phyloP scores from a whole-genome alignment of 2,113 vertebrate genomes.

The Hipposideros armiger region DNA sequence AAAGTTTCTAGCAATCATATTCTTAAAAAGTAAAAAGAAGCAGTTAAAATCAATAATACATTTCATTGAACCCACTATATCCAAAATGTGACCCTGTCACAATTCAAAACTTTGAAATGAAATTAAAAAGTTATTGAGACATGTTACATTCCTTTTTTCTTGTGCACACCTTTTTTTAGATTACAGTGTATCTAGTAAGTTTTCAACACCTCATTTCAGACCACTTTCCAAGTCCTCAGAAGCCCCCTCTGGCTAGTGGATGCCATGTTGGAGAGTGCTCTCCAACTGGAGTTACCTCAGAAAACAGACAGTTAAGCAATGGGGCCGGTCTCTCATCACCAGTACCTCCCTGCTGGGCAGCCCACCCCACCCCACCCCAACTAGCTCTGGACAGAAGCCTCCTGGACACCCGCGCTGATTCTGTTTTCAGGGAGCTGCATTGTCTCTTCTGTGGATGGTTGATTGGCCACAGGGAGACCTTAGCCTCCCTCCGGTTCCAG shows the following conservation, averaged over 20 bases:
- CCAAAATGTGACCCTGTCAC: not conserved
- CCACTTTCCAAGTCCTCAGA: not conserved
- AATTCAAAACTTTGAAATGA: not conserved
- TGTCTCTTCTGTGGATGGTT: not conserved
- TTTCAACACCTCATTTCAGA: not conserved
- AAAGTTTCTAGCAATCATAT: not conserved
- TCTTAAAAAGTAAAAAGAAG: not conserved
- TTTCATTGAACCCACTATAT: not conserved
- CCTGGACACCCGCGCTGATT: not conserved
- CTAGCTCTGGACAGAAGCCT: not conserved
- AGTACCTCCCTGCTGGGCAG: not conserved
- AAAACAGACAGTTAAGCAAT: not conserved
- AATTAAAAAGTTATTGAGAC: not conserved
- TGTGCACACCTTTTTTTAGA: not conserved
- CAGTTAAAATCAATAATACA: not conserved
- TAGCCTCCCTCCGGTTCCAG: not conserved
- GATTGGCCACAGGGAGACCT: not conserved
- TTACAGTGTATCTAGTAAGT: not conserved
- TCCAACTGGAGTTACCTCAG: not conserved
- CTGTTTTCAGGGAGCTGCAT: not conserved
- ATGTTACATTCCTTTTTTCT: not conserved
- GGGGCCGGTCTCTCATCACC: not conserved
- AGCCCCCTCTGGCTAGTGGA: not conserved
- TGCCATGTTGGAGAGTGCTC: fast-evolving
- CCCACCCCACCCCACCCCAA: not conserved